Evolutionary conservation across 2,113 vertebrate genomes (phyloP).

Genomic region (Campylomormyrus tamandua): DNA sequence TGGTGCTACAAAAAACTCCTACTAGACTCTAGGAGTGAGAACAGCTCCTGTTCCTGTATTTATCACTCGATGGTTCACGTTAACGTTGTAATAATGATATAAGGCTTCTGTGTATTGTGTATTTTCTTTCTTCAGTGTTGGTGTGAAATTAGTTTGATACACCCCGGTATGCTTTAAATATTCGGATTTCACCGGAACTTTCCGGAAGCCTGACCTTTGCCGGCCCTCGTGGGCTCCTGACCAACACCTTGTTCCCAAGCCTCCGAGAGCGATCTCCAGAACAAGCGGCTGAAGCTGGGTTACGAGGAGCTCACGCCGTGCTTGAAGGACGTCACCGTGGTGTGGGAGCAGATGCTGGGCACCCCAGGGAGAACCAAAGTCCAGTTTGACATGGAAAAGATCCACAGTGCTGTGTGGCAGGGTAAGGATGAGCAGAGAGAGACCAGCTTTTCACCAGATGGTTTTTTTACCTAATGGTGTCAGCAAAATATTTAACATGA

Average conservation of each 20-base stretch:
- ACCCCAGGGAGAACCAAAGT: slow-evolving; percentile 76
- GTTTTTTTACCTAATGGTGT: not conserved
- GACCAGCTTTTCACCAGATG: not conserved
- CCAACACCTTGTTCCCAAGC: slow-evolving; percentile 51
- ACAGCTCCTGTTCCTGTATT: not conserved
- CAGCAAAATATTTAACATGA: not conserved
- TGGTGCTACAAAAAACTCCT: not conserved
- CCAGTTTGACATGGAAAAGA: slow-evolving; percentile 80
- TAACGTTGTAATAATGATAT: not conserved
- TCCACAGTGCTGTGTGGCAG: slow-evolving; percentile 81
- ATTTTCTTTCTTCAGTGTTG: not conserved
- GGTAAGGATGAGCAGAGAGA: slow-evolving; percentile 54
- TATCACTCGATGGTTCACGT: not conserved
- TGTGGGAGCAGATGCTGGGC: slow-evolving; percentile 93
- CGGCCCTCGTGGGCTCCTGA: not conserved
- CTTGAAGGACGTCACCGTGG: slow-evolving; percentile 84
- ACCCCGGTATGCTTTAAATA: not conserved
- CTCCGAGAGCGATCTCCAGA: slow-evolving; percentile 84
- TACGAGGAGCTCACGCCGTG: slow-evolving; percentile 96
- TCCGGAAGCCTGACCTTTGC: not conserved
- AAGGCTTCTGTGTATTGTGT: not conserved
- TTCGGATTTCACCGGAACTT: not conserved
- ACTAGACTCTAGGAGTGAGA: not conserved
- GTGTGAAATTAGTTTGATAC: not conserved
- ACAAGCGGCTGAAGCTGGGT: slow-evolving; percentile 86